Percentiles rank a stretch among this genome's conserved stretches.
These are phyloP conservation scores for Sarcophaga caerulescens DNA, from an alignment of 2,888 invertebrate genomes.

Conservation along the genomic window DNA sequence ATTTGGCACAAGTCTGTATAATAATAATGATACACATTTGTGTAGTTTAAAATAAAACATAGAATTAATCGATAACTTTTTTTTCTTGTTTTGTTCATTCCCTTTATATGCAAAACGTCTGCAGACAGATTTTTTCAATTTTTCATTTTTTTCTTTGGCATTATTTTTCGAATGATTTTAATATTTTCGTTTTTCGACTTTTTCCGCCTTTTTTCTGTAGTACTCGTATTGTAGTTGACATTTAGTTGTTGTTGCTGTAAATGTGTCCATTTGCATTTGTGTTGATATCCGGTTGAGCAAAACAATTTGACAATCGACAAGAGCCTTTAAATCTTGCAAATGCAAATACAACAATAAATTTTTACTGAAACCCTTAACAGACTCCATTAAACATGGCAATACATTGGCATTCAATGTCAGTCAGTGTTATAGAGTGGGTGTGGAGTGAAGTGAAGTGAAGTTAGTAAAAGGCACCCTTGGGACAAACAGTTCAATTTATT, in stretches of 20 bases:
- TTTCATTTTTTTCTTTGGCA: background rate
- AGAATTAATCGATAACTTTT: no score
- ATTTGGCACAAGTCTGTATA: no score
- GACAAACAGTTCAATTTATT: slow-evolving; percentile 2
- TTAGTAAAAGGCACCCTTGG: background rate
- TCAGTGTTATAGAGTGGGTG: background rate
- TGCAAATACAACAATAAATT: background rate
- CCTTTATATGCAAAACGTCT: no score
- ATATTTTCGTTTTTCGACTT: slow-evolving; percentile 32
- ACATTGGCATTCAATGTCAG: background rate
- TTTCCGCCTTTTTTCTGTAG: background rate
- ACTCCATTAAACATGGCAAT: background rate
- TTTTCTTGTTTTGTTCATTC: no score
- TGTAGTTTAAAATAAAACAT: no score
- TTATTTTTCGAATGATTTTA: slow-evolving; percentile 35
- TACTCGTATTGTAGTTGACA: background rate
- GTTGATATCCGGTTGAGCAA: slow-evolving; percentile 12
- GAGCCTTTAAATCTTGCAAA: background rate
- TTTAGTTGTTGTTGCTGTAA: background rate
- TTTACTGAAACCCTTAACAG: background rate
- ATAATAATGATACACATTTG: no score
- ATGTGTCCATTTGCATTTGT: slow-evolving; percentile 15
- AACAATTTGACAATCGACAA: slow-evolving; percentile 35
- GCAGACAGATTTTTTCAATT: background rate
- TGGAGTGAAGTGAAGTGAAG: background rate